These are phyloP conservation scores for Anguilla megastoma DNA, from an alignment of 2,797 vertebrate genomes.

Conservation along the genomic window DNA sequence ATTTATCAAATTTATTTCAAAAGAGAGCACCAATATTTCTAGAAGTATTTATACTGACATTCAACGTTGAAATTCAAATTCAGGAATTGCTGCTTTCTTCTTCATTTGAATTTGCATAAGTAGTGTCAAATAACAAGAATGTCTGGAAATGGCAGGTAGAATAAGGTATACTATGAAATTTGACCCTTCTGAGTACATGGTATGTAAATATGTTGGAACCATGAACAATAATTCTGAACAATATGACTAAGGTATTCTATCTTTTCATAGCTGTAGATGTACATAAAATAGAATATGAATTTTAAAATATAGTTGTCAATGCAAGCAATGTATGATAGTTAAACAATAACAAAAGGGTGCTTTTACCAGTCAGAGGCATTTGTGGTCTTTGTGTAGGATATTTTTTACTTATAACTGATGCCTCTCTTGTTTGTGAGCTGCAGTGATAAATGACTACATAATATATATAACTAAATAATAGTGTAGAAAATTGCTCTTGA, in stretches of 20 bases:
- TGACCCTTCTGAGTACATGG: neutral
- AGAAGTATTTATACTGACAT: neutral
- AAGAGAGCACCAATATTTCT: neutral
- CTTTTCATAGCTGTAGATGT: neutral
- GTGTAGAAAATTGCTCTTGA: neutral
- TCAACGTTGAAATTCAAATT: neutral
- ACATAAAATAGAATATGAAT: neutral
- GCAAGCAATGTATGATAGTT: neutral
- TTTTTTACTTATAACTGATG: neutral
- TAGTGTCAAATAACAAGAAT: neutral
- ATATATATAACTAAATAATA: neutral
- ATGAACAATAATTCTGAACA: neutral
- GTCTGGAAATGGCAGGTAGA: neutral
- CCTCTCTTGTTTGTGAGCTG: neutral
- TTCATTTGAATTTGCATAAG: neutral
- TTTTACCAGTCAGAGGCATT: neutral
- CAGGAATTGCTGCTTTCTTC: neutral
- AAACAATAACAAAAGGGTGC: neutral
- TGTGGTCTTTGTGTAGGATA: neutral
- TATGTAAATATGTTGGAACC: neutral
- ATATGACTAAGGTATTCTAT: neutral
- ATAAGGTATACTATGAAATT: neutral
- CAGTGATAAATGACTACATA: neutral
- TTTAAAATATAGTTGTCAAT: neutral
- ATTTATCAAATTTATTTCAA: neutral